These are phyloP conservation scores for Miniopterus natalensis DNA, from an alignment of 2,113 vertebrate genomes.

Conservation along the genomic window DNA sequence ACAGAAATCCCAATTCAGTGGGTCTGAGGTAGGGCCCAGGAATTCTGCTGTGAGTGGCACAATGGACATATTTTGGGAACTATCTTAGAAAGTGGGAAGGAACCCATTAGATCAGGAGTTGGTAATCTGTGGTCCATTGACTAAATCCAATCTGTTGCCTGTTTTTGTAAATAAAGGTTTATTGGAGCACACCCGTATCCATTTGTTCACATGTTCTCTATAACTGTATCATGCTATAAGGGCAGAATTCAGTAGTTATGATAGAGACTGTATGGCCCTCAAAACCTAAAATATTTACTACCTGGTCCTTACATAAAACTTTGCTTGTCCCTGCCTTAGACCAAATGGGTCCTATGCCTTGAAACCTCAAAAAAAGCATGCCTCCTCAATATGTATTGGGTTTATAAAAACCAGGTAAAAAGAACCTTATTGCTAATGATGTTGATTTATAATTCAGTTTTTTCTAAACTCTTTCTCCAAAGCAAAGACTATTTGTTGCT, in stretches of 20 bases:
- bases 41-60: neutral
- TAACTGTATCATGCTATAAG: neutral
- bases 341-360: neutral
- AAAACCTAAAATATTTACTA: slow-evolving; percentile 16
- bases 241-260: neutral
- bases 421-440: neutral
- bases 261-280: neutral
- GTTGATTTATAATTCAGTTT: slow-evolving; percentile 60
- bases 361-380: neutral
- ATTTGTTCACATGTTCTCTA: neutral
- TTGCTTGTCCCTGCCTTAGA: neutral
- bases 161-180: slow-evolving; percentile 52
- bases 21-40: neutral
- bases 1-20: neutral
- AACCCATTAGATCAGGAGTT: neutral
- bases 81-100: neutral
- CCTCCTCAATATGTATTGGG: neutral
- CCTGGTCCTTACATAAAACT: neutral
- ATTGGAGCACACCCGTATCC: neutral
- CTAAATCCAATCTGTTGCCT: neutral
- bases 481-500: slow-evolving; percentile 75
- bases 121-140: neutral
- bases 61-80: neutral
- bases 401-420: slow-evolving; percentile 20
- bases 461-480: slow-evolving; percentile 61